phyloP scores from a whole-genome alignment of 2,113 vertebrate genomes.

The Eolophus roseicapilla region DNA sequence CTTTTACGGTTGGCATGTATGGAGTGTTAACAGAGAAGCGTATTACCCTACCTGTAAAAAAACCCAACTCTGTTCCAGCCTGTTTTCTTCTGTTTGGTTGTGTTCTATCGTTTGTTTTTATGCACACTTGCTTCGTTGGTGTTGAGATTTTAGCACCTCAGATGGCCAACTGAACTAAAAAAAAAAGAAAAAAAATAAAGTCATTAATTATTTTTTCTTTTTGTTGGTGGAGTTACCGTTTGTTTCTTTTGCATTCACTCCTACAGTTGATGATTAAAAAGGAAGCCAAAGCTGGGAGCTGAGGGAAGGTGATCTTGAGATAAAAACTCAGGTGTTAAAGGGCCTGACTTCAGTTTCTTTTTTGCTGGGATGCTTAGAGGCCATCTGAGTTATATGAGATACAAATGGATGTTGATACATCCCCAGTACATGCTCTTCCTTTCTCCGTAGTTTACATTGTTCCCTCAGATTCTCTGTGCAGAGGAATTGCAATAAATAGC shows the following conservation, averaged over 20 bases:
- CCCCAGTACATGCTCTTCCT: background rate
- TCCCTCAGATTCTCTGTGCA: background rate
- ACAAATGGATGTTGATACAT: background rate
- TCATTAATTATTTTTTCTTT: constrained; percentile 64
- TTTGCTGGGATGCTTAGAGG: background rate
- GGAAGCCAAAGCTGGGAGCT: background rate
- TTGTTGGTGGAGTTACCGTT: background rate
- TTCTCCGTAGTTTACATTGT: background rate
- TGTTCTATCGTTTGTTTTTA: constrained; percentile 43
- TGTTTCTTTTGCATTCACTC: background rate
- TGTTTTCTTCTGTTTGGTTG: constrained; percentile 43
- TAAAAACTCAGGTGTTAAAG: background rate
- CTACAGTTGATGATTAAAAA: background rate
- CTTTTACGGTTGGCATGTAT: constrained; percentile 22
- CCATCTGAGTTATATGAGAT: background rate
- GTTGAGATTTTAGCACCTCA: constrained; percentile 64
- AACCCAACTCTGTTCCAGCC: constrained; percentile 5
- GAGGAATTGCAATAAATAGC: background rate
- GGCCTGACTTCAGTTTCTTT: background rate
- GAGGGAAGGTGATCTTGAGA: background rate
- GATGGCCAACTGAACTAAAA: constrained; percentile 58
- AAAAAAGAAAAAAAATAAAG: constrained; percentile 51
- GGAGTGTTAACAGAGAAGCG: background rate
- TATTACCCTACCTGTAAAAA: constrained; percentile 58
- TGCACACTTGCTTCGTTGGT: constrained; percentile 56